Base-by-base conservation (phyloP, 2,888 invertebrate species). In the Venustoraphidia nigricollis region DNA sequence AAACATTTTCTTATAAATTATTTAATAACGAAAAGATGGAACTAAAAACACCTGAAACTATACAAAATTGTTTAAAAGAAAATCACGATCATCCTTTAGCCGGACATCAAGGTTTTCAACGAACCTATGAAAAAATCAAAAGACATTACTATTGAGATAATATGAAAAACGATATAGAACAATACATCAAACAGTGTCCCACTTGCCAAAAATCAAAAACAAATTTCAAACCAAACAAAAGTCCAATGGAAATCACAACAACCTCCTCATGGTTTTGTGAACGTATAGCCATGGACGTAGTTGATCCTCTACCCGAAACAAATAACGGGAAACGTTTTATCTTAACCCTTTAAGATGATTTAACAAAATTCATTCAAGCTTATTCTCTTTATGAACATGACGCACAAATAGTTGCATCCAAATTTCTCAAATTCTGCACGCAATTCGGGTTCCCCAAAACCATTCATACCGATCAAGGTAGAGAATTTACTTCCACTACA, bases 381-480 rank as follows among this genome's bases (percentile, higher is more conserved):
- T n/a, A n/a, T 37, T 48, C 56, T 14, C 36, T 57, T 10, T 45
- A 41, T 8, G 46, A 53, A 35, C 53, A 55, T 45, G 50, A 53
- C 9, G 57, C 60, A 3, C 50, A 54, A 50, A 57, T 54, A 2
- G 54, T 59, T 10, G 59, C 57, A 9, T 50, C 53, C 13, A 34
- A 48, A n/a, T 47, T 62, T 1, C 36, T 59, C 2, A 54, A 58
- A 17, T 55, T 57, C 34, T 56, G 57, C n/a, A 53, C 58, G 6
- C 39, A 56, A 5, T 58, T 59, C 46, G 60, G 60, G 8, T 56
- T 62, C 8, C 59, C 61, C 2, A 56, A 57, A 44, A 41, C 37
- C 11, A 46, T 62, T 17, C 43, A 62, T 0, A 57, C 62, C 0
- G 62, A 64, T 44, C 58, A 58, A 55, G 63, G 60, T 3, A 53